Base-by-base conservation (phyloP, 2,888 invertebrate species). In the Abrostola tripartita region DNA sequence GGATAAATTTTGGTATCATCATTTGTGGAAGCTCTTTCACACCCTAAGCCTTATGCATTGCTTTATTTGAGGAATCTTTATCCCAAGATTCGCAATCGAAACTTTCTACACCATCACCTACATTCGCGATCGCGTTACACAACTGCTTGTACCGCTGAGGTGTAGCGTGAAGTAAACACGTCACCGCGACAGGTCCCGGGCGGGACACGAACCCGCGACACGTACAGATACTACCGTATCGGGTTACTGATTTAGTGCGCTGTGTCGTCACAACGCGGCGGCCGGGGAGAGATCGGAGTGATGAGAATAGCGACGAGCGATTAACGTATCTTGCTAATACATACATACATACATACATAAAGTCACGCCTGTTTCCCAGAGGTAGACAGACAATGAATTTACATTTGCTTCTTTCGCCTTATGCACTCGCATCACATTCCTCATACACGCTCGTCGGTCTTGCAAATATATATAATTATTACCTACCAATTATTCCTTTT, bases 171-270 rank as follows among this genome's bases (percentile, higher is more conserved):
- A 87, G 88, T 85, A 87, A 87, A 88, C 88, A 89, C 87, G 85
- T 88, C 88, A 84, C 81, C 70, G 66, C 70, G 78, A 71, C 75
- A 79, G 82, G 78, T 76, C 79, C 77, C 77, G 79, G 44, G 64
- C 84, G 78, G 85, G 88, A 89, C 87, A 86, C 87, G 86, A 84
- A 84, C 84, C 88, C 80, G 83, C 81, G 88, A 86, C 87, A 82
- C 85, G 79, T 82, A 84, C 84, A 76, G 88, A 90, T 88, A 90
- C 90, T 90, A 90, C 90, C 89, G 90, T 90, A 90, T 90, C 90
- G 85, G 86, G 89, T 90, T 90, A 89, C 90, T 89, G 90, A 90
- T 90, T 90, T 90, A 90, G 81, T 76, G 79, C 77, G 69, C 75
- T 79, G 76, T 85, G 87, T 86, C 86, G 85, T 84, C 88, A 87